phyloP scores from a whole-genome alignment of 2,113 vertebrate genomes.

The Apistogramma diplotaenia region DNA sequence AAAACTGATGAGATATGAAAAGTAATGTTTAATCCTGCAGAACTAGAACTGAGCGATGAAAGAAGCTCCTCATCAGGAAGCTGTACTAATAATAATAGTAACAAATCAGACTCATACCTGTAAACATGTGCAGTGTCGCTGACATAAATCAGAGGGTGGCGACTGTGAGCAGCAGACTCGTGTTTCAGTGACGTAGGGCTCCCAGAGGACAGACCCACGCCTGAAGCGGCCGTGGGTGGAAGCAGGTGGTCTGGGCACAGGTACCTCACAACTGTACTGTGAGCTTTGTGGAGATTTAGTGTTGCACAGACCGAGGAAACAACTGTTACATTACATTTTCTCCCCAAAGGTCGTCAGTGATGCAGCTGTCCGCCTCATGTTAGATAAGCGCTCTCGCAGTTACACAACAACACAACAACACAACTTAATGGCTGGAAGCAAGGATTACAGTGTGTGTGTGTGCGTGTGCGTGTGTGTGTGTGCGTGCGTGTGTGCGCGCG shows the following conservation, averaged over 20 bases:
- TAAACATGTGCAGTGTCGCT: too few relatives aligned
- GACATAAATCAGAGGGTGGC: too few relatives aligned
- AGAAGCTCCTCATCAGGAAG: too few relatives aligned
- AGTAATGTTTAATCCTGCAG: neutral
- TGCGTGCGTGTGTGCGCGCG: rapidly evolving
- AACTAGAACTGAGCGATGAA: neutral
- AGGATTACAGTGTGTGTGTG: neutral
- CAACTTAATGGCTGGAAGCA: neutral
- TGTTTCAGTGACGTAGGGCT: too few relatives aligned
- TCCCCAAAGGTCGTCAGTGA: neutral
- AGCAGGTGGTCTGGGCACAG: too few relatives aligned
- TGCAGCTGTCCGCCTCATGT: neutral
- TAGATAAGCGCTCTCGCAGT: neutral
- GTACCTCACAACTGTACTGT: too few relatives aligned
- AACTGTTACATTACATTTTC: too few relatives aligned
- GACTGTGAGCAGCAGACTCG: too few relatives aligned
- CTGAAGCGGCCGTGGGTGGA: too few relatives aligned
- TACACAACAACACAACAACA: neutral
- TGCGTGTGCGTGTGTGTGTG: neutral
- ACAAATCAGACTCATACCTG: too few relatives aligned
- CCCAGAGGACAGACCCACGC: too few relatives aligned
- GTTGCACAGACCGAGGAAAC: neutral
- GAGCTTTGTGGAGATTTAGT: neutral
- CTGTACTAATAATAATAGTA: too few relatives aligned
- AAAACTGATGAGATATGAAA: neutral